A percentile compares a stretch with the other conserved stretches of the same genome.
Conservation (phyloP, 2,888 invertebrate genomes). For the Drosophila eohydei region DNA sequence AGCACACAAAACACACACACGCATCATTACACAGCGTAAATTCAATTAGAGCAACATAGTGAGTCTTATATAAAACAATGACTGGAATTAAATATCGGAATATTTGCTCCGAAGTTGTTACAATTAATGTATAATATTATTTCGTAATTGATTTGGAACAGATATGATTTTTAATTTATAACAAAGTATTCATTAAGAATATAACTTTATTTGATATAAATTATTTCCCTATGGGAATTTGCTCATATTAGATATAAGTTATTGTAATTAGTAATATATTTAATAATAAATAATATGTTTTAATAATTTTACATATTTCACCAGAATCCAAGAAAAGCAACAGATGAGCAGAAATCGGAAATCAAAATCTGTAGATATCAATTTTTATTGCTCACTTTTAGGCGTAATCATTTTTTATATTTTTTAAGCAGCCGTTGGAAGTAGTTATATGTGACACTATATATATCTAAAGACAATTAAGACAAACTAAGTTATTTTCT, state of each 20-base stretch:
- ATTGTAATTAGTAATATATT: no score
- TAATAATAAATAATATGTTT: no score
- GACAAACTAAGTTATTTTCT: not conserved
- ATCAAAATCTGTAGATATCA: no score
- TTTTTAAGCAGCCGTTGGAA: no score
- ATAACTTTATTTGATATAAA: not conserved
- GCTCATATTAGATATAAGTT: no score
- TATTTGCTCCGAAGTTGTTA: not conserved
- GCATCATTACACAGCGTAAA: constrained; percentile 18
- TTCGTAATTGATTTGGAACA: not conserved
- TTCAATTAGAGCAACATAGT: constrained; percentile 47
- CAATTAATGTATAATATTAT: not conserved
- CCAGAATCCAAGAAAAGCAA: no score
- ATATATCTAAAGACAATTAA: not conserved
- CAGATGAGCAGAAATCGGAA: no score
- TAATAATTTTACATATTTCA: no score
- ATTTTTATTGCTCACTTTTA: not conserved
- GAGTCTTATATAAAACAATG: not conserved
- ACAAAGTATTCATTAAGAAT: not conserved
- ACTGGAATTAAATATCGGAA: not conserved
- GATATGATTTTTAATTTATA: not conserved
- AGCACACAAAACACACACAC: not conserved
- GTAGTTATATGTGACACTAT: no score
- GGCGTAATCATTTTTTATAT: not conserved
- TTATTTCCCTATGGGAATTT: no score